These are phyloP conservation scores for Dysmachus trigonus DNA, from an alignment of 2,888 invertebrate genomes.

Conservation along the genomic window DNA sequence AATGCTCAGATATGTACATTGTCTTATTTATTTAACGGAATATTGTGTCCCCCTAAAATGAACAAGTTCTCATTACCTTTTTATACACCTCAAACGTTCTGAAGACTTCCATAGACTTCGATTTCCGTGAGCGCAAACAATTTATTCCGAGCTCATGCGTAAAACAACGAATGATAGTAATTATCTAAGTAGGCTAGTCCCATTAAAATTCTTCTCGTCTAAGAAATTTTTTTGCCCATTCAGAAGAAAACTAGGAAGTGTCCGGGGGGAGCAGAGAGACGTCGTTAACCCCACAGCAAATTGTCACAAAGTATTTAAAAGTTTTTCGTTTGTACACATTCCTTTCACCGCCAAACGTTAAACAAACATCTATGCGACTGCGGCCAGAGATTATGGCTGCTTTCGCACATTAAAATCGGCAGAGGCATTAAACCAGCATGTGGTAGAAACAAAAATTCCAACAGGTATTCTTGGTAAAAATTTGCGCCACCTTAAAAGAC, in stretches of 20 bases:
- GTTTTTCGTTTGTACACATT: neutral
- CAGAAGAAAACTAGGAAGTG: neutral
- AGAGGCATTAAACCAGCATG: neutral
- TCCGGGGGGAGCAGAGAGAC: neutral
- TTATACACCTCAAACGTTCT: neutral
- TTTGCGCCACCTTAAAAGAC: neutral
- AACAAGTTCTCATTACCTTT: neutral
- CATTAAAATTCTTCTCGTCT: neutral
- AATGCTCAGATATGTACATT: neutral
- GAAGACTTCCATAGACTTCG: neutral
- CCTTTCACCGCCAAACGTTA: neutral
- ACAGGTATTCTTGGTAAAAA: neutral
- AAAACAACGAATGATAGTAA: neutral
- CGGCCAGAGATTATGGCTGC: neutral
- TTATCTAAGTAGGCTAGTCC: neutral
- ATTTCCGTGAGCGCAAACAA: neutral
- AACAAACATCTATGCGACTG: neutral
- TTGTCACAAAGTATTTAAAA: conserved; percentile 14
- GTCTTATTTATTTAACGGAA: neutral
- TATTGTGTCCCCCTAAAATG: neutral
- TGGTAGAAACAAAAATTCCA: neutral
- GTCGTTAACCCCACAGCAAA: neutral
- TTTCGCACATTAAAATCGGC: neutral
- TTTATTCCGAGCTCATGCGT: neutral
- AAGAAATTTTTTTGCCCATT: neutral